Evolutionary conservation across 1,140 invertebrate genomes (phyloP), one percentile per base, ranked within the genome.

Genomic region (Brachionus angularis): DNA sequence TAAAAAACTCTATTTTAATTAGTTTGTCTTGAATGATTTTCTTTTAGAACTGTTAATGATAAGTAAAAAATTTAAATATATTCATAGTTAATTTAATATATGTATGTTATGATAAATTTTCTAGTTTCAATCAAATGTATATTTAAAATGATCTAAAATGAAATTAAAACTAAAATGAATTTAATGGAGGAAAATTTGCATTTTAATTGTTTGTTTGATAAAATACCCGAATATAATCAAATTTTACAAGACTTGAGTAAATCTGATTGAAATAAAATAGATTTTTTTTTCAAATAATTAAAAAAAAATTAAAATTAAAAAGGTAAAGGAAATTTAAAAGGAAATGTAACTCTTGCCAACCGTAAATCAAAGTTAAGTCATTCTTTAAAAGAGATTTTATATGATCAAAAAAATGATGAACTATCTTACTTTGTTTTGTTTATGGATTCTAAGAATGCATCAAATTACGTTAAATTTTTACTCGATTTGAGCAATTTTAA

Each of bases 321-420:
- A 58, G 53, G 53, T 39, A 58, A 58, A 58, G 53, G 53, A 21
- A 23, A 33, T 14, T 23, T 58, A 12, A 42, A 58, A 23, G 53
- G 53, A 23, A 58, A 42, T 23, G 36, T 58, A 21, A 36, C 10
- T 33, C 18, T 58, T 3, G 23, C 36, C 36, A 36, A 58, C 5
- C 53, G 53, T 36, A 58, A 58, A 39, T 58, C 53, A 23, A 58
- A 58, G 18, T 18, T 58, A 23, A 23, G 33, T 23, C 53, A 58
- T 39, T 58, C 53, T 8, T 21, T 58, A 36, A 58, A 25, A 39
- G 53, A 58, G 25, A 58, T 58, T 58, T 58, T 58, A 39, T 58
- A 39, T 18, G 53, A 58, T 27, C 16, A 58, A 10, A 23, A 21
- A 58, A 58, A 58, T 8, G 34, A 58, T 58, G 53, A 58, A 25